These are phyloP conservation scores for Hoplostethus atlanticus DNA, from an alignment of 2,797 vertebrate species.

Conservation along the genomic window DNA sequence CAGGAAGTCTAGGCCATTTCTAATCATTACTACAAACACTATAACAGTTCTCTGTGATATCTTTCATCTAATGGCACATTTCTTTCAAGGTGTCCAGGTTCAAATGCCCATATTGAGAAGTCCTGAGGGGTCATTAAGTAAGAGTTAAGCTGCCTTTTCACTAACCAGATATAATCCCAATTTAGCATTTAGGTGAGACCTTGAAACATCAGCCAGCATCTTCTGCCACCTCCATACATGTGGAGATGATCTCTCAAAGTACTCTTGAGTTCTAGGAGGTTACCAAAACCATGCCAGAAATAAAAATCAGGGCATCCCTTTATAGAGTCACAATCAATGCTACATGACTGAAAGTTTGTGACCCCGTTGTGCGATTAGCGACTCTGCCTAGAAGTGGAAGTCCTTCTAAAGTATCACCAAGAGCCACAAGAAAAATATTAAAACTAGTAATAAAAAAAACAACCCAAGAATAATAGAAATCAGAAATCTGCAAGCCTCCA, in stretches of 20 bases:
- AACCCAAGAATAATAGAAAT: no score
- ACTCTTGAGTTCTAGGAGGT: no score
- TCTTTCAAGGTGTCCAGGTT: not conserved
- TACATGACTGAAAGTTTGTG: no score
- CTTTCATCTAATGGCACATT: not conserved
- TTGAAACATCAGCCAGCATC: no score
- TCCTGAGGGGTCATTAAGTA: not conserved
- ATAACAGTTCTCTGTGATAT: not conserved
- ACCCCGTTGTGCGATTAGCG: no score
- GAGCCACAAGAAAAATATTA: no score
- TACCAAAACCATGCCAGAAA: not conserved
- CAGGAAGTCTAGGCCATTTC: not conserved
- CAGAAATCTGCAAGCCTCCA: no score
- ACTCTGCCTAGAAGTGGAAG: no score
- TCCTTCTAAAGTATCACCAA: no score
- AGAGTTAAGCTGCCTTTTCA: not conserved
- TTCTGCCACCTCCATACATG: no score
- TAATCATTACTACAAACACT: not conserved
- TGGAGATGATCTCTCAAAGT: no score
- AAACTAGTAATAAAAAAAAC: no score
- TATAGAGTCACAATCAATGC: not conserved
- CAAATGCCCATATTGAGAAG: not conserved
- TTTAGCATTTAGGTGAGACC: not conserved
- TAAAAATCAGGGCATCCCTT: not conserved
- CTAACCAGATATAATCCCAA: not conserved